Conservation (phyloP, 2,113 vertebrate genomes). For the Tringa solitaria region DNA sequence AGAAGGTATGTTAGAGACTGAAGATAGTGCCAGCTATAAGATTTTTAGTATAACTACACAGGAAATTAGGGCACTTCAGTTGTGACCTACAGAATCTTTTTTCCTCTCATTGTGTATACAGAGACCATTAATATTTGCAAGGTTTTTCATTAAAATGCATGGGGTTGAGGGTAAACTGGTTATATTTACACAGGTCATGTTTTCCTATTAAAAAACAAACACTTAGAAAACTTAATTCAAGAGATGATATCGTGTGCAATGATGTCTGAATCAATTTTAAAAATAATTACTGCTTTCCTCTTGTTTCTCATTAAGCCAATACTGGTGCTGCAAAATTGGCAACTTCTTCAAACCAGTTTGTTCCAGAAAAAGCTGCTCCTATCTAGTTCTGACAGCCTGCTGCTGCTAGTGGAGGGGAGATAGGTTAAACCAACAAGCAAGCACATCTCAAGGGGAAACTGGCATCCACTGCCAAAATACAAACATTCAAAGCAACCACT, state of each 20-base stretch:
- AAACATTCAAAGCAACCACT: neutral
- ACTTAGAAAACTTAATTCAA: neutral
- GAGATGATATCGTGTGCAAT: neutral
- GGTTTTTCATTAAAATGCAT: constrained; percentile 3
- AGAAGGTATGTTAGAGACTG: neutral
- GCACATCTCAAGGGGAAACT: constrained; percentile 3
- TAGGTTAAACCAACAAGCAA: constrained; percentile 65
- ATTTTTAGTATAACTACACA: neutral
- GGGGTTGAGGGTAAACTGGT: neutral
- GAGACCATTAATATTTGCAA: neutral
- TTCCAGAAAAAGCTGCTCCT: constrained; percentile 62
- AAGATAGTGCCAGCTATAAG: neutral
- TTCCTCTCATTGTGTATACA: neutral
- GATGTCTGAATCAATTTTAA: neutral
- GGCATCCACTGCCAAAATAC: neutral
- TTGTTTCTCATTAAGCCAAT: constrained; percentile 37
- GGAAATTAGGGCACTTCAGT: neutral
- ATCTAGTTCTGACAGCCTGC: constrained; percentile 53
- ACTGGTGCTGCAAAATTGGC: constrained; percentile 16
- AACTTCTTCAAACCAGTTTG: constrained; percentile 67
- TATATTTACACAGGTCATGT: neutral
- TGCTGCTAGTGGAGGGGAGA: constrained; percentile 29
- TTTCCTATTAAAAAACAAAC: constrained; percentile 21
- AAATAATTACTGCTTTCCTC: constrained; percentile 50
- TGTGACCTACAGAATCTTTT: neutral